A percentile compares a stretch with the other conserved stretches of the same genome.
Conservation (phyloP, 2,113 vertebrate species). For the Piprites chloris region DNA sequence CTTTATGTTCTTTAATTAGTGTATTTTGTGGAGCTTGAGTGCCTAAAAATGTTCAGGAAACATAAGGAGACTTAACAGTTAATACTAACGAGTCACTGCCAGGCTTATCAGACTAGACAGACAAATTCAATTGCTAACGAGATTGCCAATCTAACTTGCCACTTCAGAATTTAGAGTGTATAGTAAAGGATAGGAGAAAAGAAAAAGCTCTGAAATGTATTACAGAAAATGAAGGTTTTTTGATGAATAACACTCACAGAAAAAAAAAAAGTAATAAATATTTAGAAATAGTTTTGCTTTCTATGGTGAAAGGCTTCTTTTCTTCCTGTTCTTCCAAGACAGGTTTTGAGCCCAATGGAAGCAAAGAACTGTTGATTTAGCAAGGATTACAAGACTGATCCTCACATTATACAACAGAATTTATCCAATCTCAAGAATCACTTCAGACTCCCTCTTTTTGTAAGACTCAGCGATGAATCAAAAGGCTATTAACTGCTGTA, state of each 20-base stretch:
- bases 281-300: not conserved
- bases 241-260: not conserved
- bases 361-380: slow-evolving; percentile 20
- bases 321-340: not conserved
- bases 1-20: not conserved
- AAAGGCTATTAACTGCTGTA: slow-evolving; percentile 22
- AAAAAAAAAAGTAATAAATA: not conserved
- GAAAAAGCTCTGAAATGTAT: not conserved
- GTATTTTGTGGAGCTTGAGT: not conserved
- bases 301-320: not conserved
- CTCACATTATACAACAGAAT: not conserved
- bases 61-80: not conserved
- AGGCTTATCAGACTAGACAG: not conserved
- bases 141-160: not conserved
- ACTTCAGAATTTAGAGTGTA: not conserved
- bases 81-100: not conserved
- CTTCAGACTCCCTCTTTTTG: not conserved
- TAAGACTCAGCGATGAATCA: not conserved
- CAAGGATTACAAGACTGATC: slow-evolving; percentile 33
- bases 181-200: not conserved
- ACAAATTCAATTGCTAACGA: slow-evolving; percentile 17
- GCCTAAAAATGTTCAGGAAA: not conserved
- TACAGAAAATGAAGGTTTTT: not conserved
- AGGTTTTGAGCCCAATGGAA: not conserved
- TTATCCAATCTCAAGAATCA: slow-evolving; percentile 24